phyloP scores from a whole-genome alignment of 2,888 invertebrate genomes.

The Pegoplata infirma region DNA sequence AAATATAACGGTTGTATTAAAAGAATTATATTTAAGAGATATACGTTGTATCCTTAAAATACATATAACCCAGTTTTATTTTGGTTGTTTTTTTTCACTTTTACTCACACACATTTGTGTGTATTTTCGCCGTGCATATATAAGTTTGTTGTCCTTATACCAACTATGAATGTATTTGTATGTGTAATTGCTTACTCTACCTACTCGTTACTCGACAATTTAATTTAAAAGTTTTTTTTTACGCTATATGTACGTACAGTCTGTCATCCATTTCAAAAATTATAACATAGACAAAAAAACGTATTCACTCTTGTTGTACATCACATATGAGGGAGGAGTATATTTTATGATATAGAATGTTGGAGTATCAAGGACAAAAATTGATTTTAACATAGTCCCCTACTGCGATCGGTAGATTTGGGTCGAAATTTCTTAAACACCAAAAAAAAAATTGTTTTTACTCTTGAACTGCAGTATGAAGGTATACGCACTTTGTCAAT shows the following conservation, averaged over 20 bases:
- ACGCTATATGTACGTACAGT: conserved; percentile 35
- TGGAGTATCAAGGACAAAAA: too few relatives aligned
- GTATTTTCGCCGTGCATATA: neutral
- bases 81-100: conserved; percentile 23
- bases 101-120: conserved; percentile 1
- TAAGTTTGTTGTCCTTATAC: neutral
- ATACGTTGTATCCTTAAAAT: conserved; percentile 48
- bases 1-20: neutral
- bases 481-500: too few relatives aligned
- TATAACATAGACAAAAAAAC: conserved; percentile 26
- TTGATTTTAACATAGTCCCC: too few relatives aligned
- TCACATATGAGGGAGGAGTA: too few relatives aligned
- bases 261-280: conserved; percentile 54
- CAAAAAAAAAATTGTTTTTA: too few relatives aligned
- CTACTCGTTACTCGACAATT: conserved; percentile 54
- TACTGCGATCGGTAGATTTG: too few relatives aligned
- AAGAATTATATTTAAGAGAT: conserved; percentile 15
- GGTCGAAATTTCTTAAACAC: too few relatives aligned
- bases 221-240: conserved; percentile 55
- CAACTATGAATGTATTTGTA: neutral
- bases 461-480: too few relatives aligned
- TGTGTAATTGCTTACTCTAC: conserved; percentile 29
- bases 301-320: too few relatives aligned
- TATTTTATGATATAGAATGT: too few relatives aligned
- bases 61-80: conserved; percentile 54